Evolutionary conservation across 2,113 vertebrate species (phyloP).

Genomic region (Archilochus colubris): DNA sequence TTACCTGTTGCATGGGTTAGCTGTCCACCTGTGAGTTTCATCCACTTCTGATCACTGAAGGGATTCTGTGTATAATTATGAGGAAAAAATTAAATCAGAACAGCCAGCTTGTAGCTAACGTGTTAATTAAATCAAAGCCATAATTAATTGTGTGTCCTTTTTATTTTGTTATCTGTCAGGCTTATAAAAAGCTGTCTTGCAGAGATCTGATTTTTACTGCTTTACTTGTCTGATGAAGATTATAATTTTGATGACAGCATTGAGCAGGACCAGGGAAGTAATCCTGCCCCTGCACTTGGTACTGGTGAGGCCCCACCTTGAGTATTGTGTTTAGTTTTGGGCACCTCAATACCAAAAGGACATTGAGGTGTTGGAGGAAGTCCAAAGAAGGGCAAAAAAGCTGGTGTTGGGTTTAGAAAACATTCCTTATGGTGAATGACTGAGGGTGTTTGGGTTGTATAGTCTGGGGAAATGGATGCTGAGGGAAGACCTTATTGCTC

Average conservation of each 20-base stretch:
- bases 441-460: too few relatives aligned
- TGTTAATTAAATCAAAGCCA: background rate
- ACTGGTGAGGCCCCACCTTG: too few relatives aligned
- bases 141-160: background rate
- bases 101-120: background rate
- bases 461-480: too few relatives aligned
- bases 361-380: too few relatives aligned
- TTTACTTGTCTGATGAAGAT: slow-evolving; percentile 21
- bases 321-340: too few relatives aligned
- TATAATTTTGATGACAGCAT: slow-evolving; percentile 20
- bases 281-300: too few relatives aligned
- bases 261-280: too few relatives aligned
- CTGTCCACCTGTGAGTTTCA: background rate
- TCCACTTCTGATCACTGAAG: background rate
- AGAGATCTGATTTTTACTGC: background rate
- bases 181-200: slow-evolving; percentile 9
- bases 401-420: too few relatives aligned
- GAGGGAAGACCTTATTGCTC: too few relatives aligned
- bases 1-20: background rate
- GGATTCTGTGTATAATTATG: background rate
- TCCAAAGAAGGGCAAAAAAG: too few relatives aligned
- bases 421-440: too few relatives aligned
- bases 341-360: too few relatives aligned
- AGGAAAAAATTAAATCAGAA: background rate
- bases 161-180: background rate